Evolutionary conservation across 2,113 vertebrate genomes (phyloP).

Genomic region (Trochalopteron elliotii): DNA sequence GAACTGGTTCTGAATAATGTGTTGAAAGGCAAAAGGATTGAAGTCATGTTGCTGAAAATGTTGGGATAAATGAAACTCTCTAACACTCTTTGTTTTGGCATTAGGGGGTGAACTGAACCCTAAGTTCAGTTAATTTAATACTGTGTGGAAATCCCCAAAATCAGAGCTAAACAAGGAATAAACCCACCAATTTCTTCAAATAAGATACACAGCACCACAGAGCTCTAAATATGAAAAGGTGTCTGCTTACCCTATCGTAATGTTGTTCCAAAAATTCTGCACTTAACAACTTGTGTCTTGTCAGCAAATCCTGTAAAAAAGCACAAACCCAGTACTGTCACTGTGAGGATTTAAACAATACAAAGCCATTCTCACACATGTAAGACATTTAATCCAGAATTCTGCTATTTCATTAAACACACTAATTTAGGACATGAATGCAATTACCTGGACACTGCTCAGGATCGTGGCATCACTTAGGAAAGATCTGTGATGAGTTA

Average conservation of each 20-base stretch:
- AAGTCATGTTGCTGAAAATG: background rate
- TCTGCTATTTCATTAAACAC: background rate
- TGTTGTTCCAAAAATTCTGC: conserved; percentile 88
- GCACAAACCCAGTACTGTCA: background rate
- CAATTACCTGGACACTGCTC: background rate
- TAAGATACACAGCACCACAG: background rate
- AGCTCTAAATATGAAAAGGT: background rate
- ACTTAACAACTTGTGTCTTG: conserved; percentile 86
- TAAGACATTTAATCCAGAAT: background rate
- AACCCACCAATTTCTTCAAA: background rate
- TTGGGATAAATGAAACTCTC: background rate
- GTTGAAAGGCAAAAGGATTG: background rate
- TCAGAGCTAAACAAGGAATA: background rate
- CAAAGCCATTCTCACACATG: background rate
- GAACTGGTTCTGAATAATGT: background rate
- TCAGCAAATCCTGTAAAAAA: conserved; percentile 82
- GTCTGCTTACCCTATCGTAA: conserved; percentile 83
- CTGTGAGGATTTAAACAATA: background rate
- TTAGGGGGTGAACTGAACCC: background rate
- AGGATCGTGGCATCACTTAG: background rate
- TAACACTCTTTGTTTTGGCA: background rate
- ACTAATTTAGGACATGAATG: background rate
- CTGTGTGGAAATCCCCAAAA: background rate
- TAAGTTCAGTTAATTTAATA: background rate
- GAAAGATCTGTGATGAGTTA: background rate